These are phyloP conservation scores for Dendroctonus valens DNA, from an alignment of 1,140 invertebrate species.

Conservation along the genomic window DNA sequence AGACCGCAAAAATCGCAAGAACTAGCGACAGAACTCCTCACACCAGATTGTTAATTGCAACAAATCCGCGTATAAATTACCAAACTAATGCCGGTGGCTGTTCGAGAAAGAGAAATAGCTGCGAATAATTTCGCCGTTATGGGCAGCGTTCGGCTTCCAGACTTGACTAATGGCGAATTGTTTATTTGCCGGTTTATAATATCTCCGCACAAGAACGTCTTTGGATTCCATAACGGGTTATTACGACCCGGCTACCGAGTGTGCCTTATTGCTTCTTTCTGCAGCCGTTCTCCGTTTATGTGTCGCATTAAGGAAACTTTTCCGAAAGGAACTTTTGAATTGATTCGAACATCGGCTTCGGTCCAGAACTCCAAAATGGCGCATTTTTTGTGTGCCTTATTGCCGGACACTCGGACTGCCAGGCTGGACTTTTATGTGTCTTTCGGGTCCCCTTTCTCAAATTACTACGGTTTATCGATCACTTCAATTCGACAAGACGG, in stretches of 20 bases:
- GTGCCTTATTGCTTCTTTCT: conserved; percentile 40
- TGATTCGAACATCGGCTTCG: conserved; percentile 14
- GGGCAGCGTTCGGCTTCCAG: conserved; percentile 22
- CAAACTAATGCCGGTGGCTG: conserved; percentile 21
- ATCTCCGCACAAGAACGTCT: conserved; percentile 32
- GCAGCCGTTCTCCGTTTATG: conserved; percentile 38
- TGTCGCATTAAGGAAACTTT: conserved; percentile 40
- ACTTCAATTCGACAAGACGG: not conserved
- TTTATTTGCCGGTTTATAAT: conserved; percentile 42
- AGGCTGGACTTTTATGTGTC: conserved; percentile 1
- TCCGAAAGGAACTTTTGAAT: conserved; percentile 35
- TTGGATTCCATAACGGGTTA: conserved; percentile 37
- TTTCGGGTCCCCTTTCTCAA: not conserved
- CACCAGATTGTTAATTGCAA: conserved; percentile 29
- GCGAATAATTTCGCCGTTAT: conserved; percentile 31
- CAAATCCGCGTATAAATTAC: conserved; percentile 28
- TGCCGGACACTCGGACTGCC: conserved; percentile 2
- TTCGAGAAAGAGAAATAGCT: conserved; percentile 29
- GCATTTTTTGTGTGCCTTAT: conserved; percentile 1
- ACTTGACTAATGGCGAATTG: conserved; percentile 42
- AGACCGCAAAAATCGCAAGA: conserved; percentile 9
- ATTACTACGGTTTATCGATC: conserved; percentile 1
- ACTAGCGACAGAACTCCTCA: conserved; percentile 3
- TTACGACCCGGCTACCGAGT: conserved; percentile 39
- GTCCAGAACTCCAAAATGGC: conserved; percentile 1